phyloP scores from a whole-genome alignment of 2,113 vertebrate species.

The Xenus cinereus region DNA sequence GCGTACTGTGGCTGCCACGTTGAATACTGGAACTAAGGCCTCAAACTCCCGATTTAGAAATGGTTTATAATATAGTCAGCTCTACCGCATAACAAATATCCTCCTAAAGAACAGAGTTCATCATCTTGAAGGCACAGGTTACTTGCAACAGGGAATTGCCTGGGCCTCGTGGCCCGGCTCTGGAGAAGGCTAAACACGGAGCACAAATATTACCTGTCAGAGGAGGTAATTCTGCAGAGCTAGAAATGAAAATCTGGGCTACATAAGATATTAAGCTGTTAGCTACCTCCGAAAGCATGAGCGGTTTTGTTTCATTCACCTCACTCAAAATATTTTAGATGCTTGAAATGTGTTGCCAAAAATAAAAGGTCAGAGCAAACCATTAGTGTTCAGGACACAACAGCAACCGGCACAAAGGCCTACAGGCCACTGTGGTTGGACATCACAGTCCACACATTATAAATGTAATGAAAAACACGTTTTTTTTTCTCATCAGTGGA shows the following conservation, averaged over 20 bases:
- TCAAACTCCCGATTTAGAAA: background rate
- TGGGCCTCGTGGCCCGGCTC: background rate
- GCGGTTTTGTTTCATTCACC: background rate
- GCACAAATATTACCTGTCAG: background rate
- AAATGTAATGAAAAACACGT: background rate
- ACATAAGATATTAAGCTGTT: background rate
- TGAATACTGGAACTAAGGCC: background rate
- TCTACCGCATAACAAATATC: background rate
- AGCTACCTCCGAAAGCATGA: background rate
- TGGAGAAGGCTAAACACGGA: background rate
- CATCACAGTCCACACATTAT: background rate
- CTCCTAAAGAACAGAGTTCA: background rate
- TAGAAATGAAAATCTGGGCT: background rate
- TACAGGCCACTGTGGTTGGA: background rate
- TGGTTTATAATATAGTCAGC: background rate
- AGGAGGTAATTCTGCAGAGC: background rate
- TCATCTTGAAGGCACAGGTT: background rate
- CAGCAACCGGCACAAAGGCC: background rate
- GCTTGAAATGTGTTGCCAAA: background rate
- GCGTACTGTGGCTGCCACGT: fast-evolving
- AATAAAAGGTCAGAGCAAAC: background rate
- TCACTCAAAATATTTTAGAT: background rate
- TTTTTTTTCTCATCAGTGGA: background rate
- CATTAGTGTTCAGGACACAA: background rate
- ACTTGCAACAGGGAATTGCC: background rate